These are phyloP conservation scores for Falco cherrug DNA, from an alignment of 2,797 vertebrate genomes.

Conservation along the genomic window DNA sequence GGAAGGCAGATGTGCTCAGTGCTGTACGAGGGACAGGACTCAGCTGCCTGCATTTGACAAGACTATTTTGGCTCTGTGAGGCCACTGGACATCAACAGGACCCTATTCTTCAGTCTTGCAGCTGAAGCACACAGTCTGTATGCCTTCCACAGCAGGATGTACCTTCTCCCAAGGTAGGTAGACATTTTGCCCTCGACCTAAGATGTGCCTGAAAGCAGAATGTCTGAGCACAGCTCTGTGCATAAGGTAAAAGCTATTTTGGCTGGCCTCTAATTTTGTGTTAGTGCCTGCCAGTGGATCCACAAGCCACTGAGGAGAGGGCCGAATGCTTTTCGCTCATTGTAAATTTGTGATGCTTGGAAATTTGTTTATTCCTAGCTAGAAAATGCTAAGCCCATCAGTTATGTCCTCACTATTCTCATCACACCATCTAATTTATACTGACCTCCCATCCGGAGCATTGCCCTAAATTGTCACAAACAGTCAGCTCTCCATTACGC, in stretches of 20 bases:
- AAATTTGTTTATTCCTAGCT: background rate
- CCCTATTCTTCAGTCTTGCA: background rate
- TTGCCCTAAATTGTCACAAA: constrained; percentile 43
- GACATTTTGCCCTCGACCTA: background rate
- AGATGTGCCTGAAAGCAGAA: background rate
- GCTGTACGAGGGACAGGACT: background rate
- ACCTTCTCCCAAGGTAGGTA: background rate
- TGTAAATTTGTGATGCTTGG: background rate
- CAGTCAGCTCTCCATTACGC: constrained; percentile 24
- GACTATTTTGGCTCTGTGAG: background rate
- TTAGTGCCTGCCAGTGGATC: background rate
- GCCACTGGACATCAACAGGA: background rate
- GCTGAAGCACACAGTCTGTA: background rate
- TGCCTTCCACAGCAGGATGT: background rate
- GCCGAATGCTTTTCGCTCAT: background rate
- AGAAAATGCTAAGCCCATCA: constrained; percentile 17
- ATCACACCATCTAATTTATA: constrained; percentile 21
- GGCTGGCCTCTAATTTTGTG: background rate
- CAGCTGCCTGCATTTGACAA: background rate
- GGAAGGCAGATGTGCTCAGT: background rate
- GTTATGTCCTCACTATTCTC: background rate
- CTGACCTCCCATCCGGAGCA: constrained; percentile 19
- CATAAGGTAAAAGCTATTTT: background rate
- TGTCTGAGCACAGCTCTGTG: background rate
- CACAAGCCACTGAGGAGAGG: background rate